Conservation (phyloP, 2,797 vertebrate genomes). For the Schizothorax lantsangensis region DNA sequence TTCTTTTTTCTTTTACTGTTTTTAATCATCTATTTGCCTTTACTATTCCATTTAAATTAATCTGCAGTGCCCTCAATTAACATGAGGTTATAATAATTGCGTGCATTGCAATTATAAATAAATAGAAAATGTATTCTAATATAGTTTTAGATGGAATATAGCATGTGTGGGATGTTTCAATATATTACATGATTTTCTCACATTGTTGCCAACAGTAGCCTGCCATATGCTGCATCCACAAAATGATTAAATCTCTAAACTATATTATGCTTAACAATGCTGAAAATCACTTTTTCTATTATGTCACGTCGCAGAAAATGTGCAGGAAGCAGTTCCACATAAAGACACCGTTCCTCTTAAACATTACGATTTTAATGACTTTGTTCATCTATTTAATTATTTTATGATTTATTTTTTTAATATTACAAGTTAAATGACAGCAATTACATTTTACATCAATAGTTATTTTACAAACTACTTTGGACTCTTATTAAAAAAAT, state of each 20-base stretch:
- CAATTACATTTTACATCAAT: background rate
- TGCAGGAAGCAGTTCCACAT: background rate
- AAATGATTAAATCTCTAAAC: background rate
- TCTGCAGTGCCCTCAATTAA: constrained; percentile 23
- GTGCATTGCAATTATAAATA: constrained; percentile 7
- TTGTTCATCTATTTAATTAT: background rate
- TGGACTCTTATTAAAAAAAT: background rate
- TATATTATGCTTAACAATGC: background rate
- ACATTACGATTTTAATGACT: background rate
- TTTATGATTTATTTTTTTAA: background rate
- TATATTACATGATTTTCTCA: background rate
- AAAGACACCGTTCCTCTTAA: background rate
- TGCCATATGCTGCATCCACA: background rate
- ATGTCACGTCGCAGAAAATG: background rate
- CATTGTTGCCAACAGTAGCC: background rate
- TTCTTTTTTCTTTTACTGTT: background rate
- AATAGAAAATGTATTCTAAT: background rate
- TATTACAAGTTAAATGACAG: too few species aligned
- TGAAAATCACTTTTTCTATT: background rate
- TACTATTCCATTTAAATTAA: background rate
- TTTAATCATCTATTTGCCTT: background rate
- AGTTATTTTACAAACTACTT: background rate
- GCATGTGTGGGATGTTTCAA: constrained; percentile 6
- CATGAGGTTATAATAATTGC: background rate
- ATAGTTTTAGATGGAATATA: background rate